phyloP scores from a whole-genome alignment of 2,888 invertebrate genomes.

The Cephus pulcher region DNA sequence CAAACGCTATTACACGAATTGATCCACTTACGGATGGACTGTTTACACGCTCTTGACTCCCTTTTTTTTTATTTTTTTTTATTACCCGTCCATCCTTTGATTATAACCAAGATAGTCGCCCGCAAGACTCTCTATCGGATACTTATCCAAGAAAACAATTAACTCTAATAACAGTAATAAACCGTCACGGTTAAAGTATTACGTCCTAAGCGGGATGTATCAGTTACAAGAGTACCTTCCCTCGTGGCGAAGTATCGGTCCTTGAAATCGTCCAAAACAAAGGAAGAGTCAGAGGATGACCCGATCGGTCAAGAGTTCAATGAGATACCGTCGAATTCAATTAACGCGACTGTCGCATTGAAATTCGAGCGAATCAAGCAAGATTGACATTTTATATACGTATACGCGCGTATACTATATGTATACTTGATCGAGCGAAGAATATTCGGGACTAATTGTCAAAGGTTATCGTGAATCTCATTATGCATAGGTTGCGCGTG shows the following conservation, averaged over 20 bases:
- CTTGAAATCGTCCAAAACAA: not conserved
- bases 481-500: conserved; percentile 56
- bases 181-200: not conserved
- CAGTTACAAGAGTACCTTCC: not conserved
- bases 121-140: not conserved
- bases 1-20: not conserved
- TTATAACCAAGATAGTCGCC: not conserved
- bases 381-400: too few species aligned
- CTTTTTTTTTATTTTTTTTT: not conserved
- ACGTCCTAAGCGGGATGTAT: not conserved
- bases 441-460: conserved; percentile 50
- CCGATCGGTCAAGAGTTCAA: not conserved
- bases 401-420: not conserved
- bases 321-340: not conserved
- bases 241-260: not conserved
- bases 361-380: conserved; percentile 7
- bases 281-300: not conserved
- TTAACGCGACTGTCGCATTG: not conserved
- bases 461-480: conserved; percentile 55
- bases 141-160: conserved; percentile 50
- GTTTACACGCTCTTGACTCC: not conserved
- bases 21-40: not conserved
- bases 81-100: not conserved
- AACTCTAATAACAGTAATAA: conserved; percentile 58
- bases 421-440: not conserved